Evolutionary conservation across 2,797 vertebrate genomes (phyloP), one percentile per base, ranked within the genome.

Genomic region (Sebastes oblongus): DNA sequence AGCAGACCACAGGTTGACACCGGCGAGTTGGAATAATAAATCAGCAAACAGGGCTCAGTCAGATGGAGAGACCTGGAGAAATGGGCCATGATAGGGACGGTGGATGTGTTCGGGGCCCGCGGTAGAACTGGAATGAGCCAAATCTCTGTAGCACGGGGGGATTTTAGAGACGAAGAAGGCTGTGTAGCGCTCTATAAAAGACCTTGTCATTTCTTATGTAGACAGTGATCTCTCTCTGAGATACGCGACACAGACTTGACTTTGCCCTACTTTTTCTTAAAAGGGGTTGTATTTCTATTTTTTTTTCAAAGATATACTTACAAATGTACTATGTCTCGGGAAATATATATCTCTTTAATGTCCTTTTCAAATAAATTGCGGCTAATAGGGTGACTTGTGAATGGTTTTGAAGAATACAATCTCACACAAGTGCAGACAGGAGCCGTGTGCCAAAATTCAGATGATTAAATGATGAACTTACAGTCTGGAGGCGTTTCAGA

Each of bases 21-120:
- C 27, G n/a, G 69, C 34, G 72, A 83, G 78, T 20, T 22, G 13
- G 78, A 87, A 89, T 86, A 81, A 88, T 87, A 80, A 86, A 88
- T 86, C 83, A 73, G 70, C 14, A 6, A 60, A 60, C 25, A 72
- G 58, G 9, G 9, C 74, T 77, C 68, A 59, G 75, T 83, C 60
- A 69, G 56, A 75, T n/a, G 66, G 55, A 39, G 64, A 81, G 78
- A 86, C 75, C 61, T 25, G 75, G 60, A 78, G 66, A 83, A 88
- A 86, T 75, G 66, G 77, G 18, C 56, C 82, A 25, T 77, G 76
- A 52, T 66, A 8, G 4, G 34, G 24, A 42, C 11, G n/a, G 54
- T 67, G 73, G 66, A 67, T 56, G 29, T 67, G 36, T 64, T 27
- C 34, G 29, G 14, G 68, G 65, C 9, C 66, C 3, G 4, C n/a